Evolutionary conservation across 2,888 invertebrate species (phyloP), one percentile per base, ranked within the genome.

Genomic region (Cheilosia pagana): DNA sequence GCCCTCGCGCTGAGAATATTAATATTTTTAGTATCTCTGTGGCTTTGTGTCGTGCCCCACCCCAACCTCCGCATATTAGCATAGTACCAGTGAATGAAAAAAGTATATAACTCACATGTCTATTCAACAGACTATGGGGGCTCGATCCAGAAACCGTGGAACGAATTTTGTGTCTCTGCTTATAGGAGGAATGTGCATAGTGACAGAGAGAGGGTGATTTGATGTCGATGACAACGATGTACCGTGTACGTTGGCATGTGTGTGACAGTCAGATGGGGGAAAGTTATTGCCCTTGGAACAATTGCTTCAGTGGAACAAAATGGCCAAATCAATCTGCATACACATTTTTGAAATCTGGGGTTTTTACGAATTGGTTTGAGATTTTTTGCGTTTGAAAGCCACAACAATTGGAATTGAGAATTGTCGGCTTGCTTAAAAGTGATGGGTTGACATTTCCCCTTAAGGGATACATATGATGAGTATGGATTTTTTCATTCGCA

Each of bases 11-110:
- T 48, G 41, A 57, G 68, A 53, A 65, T 75, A 75, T 81, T 63
- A 75, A 81, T 65, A 70, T 70, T 75, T 53, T 39, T 57, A 43
- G 65, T 43, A 35, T 57, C 68, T 43, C 14, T 57, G 14, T 65
- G 52, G 68, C 50, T 62, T 75, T 57, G 28, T 68, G 48, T n/a
- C 16, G 25, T 43, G 52, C 70, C 43, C 41, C 28, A 6, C 70
- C 43, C 41, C 28, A 6, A 16, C 43, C 16, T n/a, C 14, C 21
- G 12, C 10, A 23, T 50, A 63, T 50, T 60, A 68, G 53, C 31
- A 43, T 31, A 35, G 62, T 35, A 3, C 43, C 39, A 35, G 35
- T 14, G 48, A 43, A 72, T 50, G 19, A 39, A 45, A 67, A 41
- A 41, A 14, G 41, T 21, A 28, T 28, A 62, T 25, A 39, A 31